Base-by-base conservation (phyloP, 2,888 invertebrate species). In the Anthoptus insignis region DNA sequence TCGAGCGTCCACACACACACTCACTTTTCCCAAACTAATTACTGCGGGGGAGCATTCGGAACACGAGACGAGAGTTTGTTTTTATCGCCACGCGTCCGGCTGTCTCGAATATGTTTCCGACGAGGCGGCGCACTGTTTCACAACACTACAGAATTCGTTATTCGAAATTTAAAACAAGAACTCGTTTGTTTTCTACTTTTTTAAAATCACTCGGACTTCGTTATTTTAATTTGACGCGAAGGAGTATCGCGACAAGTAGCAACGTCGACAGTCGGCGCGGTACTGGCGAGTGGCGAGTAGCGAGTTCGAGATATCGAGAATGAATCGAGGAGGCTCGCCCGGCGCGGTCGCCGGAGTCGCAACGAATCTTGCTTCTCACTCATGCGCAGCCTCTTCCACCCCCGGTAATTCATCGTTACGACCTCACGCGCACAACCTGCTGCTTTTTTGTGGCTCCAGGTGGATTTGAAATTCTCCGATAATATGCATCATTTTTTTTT, bases 21-120 rank as follows among this genome's bases (percentile, higher is more conserved):
- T 87, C 91, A 91, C 91, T 91, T 91, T 89, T 90, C 89, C 87
- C 85, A 83, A 89, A 88, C 89, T 88, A 90, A 89, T 89, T 85
- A 87, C 82, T 82, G 83, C 78, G 76, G 81, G 80, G 82, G 87
- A 88, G 82, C 87, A 88, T 87, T 89, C 86, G 81, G 80, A 87
- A 85, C 82, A 82, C 79, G 81, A 87, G 82, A 84, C 83, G 84
- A 83, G 82, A 87, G 86, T 88, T 89, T 87, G 86, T 87, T 88
- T 84, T 85, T 82, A 80, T 81, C 85, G 89, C 86, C 86, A 89
- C 87, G 86, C 87, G 87, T 87, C 84, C 79, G 75, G 67, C 68
- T 27, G 65, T 63, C 66, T 59, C 54, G 73, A 76, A 76, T 78
- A 77, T 78, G 77, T 79, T 76, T 73, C 75, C 70, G 75, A 77